Evolutionary conservation across 2,888 invertebrate genomes (phyloP).

Genomic region (Perizoma flavofasciatum): DNA sequence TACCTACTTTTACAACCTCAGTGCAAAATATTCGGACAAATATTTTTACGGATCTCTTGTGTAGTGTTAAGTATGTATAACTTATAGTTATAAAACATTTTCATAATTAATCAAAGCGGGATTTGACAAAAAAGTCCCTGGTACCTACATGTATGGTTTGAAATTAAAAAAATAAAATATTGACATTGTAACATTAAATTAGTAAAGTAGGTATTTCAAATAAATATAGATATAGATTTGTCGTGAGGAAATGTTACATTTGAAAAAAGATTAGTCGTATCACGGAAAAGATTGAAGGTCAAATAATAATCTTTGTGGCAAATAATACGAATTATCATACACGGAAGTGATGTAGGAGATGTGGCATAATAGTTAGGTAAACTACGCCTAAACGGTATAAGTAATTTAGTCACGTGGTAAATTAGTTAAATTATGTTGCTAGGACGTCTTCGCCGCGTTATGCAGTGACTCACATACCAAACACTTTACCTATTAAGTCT

Average conservation of each 20-base stretch:
- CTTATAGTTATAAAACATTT: too few species aligned
- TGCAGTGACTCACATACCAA: slow-evolving; percentile 53
- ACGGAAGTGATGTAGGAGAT: slow-evolving; percentile 45
- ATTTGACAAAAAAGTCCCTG: too few species aligned
- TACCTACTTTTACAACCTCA: slow-evolving; percentile 19
- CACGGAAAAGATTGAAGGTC: slow-evolving; percentile 66
- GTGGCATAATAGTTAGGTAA: slow-evolving; percentile 13
- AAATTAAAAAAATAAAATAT: too few species aligned
- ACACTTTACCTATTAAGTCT: slow-evolving; percentile 44
- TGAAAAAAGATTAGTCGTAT: slow-evolving; percentile 53
- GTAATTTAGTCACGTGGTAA: slow-evolving; percentile 40
- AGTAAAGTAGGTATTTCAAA: too few species aligned
- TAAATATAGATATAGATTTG: too few species aligned
- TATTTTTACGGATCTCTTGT: background rate
- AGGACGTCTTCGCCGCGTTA: slow-evolving; percentile 41
- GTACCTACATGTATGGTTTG: too few species aligned
- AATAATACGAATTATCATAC: slow-evolving; percentile 47
- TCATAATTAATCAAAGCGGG: too few species aligned
- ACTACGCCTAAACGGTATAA: slow-evolving; percentile 26
- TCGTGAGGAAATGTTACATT: slow-evolving; percentile 40
- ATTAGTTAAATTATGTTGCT: slow-evolving; percentile 34
- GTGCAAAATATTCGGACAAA: slow-evolving; percentile 6
- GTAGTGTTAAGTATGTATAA: too few species aligned
- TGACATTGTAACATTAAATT: too few species aligned
- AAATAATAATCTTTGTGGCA: slow-evolving; percentile 41